Evolutionary conservation across 2,113 vertebrate genomes (phyloP), one percentile per base, ranked within the genome.

Genomic region (Neotoma lepida): DNA sequence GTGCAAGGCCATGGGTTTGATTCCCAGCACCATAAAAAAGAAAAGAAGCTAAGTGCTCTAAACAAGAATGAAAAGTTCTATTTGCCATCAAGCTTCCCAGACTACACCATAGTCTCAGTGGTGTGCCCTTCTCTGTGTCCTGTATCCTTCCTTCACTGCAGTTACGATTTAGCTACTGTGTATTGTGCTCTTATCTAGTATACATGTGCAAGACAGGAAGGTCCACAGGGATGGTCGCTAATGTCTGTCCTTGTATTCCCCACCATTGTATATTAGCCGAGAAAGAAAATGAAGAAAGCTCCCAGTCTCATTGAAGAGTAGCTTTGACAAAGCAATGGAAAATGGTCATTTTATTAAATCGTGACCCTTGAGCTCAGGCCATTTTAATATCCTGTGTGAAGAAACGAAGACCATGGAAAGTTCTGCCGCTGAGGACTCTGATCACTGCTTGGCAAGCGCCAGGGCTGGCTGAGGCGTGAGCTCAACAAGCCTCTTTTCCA

Each of bases 311-410:
- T 44, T 56, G 4, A 77, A 91, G 68, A 86, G 63, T 51, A n/a
- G 44, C 58, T 94, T 91, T 13, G 71, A 68, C 35, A 82, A 81
- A 77, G 61, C 78, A 89, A 70, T 73, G 63, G 88, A 90, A 94
- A 80, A 39, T 56, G 77, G 76, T 80, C 49, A 68, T 85, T 92
- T 92, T 35, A 94, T 94, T 93, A 82, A 76, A 76, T 81, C 44
- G 66, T 17, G 12, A 88, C 44, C 78, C 41, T 92, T 35, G 54
- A 51, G 46, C 73, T 24, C 58, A 73, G 14, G 35, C 63, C 56
- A 86, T 88, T 96, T 71, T 86, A 66, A 49, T 89, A 74, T 92
- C 78, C 92, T 63, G 39, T 80, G 82, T 56, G 51, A 78, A 2
- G 0, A 64, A 91, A 33, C 0, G 54, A 92, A 90, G 86, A 82